These are phyloP conservation scores for Leptosomus discolor DNA, from an alignment of 2,113 vertebrate genomes.

Conservation along the genomic window DNA sequence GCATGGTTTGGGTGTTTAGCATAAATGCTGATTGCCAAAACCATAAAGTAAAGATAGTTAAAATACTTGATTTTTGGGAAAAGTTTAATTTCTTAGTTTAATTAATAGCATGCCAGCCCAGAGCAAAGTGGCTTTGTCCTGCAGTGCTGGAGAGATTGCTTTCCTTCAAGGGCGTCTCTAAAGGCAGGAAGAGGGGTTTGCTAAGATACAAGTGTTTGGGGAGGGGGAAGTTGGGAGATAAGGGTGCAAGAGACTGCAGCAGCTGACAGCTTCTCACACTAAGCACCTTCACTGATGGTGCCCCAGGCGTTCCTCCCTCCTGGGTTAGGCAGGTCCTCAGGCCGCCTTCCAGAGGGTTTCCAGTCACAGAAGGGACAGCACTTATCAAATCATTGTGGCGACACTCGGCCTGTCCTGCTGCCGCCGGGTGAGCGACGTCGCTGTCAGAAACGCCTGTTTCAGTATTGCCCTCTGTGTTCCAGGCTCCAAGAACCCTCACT, in stretches of 20 bases:
- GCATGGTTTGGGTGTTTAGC: not conserved
- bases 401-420: fast-evolving
- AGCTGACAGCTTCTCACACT: not conserved
- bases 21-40: not conserved
- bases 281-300: not conserved
- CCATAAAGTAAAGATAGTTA: not conserved
- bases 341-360: not conserved
- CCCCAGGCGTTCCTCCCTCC: not conserved
- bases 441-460: not conserved
- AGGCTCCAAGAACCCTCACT: constrained; percentile 86
- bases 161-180: not conserved
- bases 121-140: not conserved
- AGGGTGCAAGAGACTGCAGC: not conserved
- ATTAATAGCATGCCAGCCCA: not conserved
- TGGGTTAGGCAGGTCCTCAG: not conserved
- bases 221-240: not conserved
- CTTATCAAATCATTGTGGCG: not conserved
- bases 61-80: not conserved
- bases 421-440: fast-evolving
- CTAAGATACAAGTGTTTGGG: not conserved
- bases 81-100: not conserved
- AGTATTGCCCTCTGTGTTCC: constrained; percentile 1
- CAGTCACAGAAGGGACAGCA: not conserved
- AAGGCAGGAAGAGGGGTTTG: not conserved
- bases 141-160: not conserved